Percentiles rank a stretch among this genome's conserved stretches.
Conservation (phyloP, 2,113 vertebrate species). For the Corythoichthys intestinalis region DNA sequence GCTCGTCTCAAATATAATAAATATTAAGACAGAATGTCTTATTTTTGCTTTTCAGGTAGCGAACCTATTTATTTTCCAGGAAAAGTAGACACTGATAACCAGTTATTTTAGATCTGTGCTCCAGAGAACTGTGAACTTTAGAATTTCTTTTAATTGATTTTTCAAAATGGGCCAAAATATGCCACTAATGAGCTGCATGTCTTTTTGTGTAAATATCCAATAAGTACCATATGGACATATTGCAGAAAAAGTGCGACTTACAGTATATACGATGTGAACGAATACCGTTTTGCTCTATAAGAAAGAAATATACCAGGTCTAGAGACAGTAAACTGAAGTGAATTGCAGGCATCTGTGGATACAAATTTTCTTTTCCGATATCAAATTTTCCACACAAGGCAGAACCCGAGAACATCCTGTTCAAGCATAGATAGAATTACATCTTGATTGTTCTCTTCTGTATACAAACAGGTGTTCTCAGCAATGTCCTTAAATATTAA, state of each 20-base stretch:
- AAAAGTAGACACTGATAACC: constrained; percentile 40
- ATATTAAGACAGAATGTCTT: constrained; percentile 49
- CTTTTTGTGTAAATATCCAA: no score
- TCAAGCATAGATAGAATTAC: constrained; percentile 4
- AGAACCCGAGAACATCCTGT: constrained; percentile 29
- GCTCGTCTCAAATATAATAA: constrained; percentile 21
- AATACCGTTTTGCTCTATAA: no score
- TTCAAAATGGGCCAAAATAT: no score
- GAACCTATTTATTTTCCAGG: constrained; percentile 48
- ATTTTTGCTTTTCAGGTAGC: constrained; percentile 42
- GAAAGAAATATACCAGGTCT: background rate
- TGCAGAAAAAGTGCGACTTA: no score
- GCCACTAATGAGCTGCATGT: no score
- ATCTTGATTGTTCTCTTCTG: constrained; percentile 8
- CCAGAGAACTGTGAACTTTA: background rate
- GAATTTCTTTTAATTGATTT: no score
- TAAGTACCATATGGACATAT: no score
- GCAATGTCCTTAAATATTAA: constrained; percentile 6
- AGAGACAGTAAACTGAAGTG: constrained; percentile 7
- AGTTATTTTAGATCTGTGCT: constrained; percentile 41
- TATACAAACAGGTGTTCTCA: constrained; percentile 9
- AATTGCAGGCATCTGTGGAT: constrained; percentile 14
- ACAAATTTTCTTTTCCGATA: constrained; percentile 8
- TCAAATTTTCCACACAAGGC: constrained; percentile 23
- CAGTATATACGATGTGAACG: no score